Base-by-base conservation (phyloP, 2,797 vertebrate species). In the Calcarius lapponicus region DNA sequence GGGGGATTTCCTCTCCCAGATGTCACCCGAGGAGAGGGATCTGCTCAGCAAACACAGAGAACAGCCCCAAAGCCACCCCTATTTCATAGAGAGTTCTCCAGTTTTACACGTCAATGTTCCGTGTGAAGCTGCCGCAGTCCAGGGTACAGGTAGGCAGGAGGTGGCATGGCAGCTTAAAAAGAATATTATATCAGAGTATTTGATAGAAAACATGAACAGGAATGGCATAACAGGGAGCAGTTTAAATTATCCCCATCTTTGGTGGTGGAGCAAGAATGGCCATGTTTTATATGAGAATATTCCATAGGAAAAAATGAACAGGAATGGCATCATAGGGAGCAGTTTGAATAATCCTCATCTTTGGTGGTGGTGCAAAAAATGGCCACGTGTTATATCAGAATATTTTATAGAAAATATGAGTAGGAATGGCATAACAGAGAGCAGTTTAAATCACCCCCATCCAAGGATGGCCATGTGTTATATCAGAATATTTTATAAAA, bases 191-290 rank as follows among this genome's bases (percentile, higher is more conserved):
- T 18, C n/a, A 50, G 32, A 38, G 50, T 43, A 15, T n/a, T 64
- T 1, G 6, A 2, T 5, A 9, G 8, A 12, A 58, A 66, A 13
- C 8, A 8, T 26, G 1, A 21, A 2, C 17, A 36, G 17, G 10
- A 75, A 28, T 13, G 32, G 7, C 18, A 2, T 29, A 38, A 25
- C 14, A 2, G 3, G 15, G 47, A 48, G 19, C 26, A 50, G 48
- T 42, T 85, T 8, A 26, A 70, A 26, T n/a, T 8, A 26, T 2
- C 32, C 32, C 4, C 4, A 3, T 28, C 43, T 58, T 34, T 47
- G 19, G 9, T 57, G 48, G 16, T 53, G 51, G 51, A 3, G 18
- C 28, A 22, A 47, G 21, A 47, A 20, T 38, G 12, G 38, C 38
- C 38, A 38, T 12, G 20, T 45, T 31, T 11, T 32, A 32, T 17